Conservation (phyloP, 2,888 invertebrate species). For the Strigamia transsilvanica region DNA sequence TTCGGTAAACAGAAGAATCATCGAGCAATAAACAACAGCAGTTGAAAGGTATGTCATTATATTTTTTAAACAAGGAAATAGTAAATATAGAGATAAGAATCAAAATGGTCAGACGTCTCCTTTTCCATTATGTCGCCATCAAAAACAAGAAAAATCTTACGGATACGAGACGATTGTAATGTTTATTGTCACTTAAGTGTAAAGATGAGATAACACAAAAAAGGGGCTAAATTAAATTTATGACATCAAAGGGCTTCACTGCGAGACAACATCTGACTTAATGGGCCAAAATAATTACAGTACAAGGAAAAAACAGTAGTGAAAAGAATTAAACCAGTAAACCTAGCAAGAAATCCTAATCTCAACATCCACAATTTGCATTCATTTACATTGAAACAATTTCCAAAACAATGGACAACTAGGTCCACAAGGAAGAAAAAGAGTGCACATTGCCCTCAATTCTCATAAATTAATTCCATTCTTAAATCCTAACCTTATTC, state of each 20-base stretch:
- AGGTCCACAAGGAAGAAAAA: neutral
- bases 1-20: neutral
- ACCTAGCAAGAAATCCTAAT: slow-evolving; percentile 20
- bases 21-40: neutral
- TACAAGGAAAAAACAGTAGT: slow-evolving; percentile 8
- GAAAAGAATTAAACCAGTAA: slow-evolving; percentile 1
- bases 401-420: neutral
- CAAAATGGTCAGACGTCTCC: neutral
- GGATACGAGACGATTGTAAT: slow-evolving; percentile 3
- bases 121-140: neutral
- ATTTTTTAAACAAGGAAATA: neutral
- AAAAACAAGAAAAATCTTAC: neutral
- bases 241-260: neutral
- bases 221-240: slow-evolving; percentile 2
- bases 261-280: slow-evolving; percentile 2
- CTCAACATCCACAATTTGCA: neutral
- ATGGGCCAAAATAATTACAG: slow-evolving; percentile 3
- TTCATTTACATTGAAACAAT: neutral
- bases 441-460: neutral
- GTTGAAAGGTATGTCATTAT: neutral
- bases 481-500: neutral
- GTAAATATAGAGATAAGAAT: neutral
- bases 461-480: neutral
- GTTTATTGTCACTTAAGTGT: slow-evolving; percentile 8
- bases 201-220: neutral